Evolutionary conservation across 2,797 vertebrate genomes (phyloP).

Genomic region (Lateolabrax maculatus): DNA sequence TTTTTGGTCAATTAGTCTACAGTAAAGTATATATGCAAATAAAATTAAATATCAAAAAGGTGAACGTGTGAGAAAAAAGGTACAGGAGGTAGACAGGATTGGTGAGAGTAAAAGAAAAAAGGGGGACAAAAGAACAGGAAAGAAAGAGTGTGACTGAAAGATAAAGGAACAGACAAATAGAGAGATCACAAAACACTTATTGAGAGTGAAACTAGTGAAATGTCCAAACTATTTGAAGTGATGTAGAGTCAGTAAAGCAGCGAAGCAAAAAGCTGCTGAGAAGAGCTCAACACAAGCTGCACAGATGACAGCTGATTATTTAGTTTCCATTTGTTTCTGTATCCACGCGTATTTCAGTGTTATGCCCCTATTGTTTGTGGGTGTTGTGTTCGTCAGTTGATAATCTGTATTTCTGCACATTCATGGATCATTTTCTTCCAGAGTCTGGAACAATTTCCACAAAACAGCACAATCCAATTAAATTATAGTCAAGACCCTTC

Average conservation of each 20-base stretch:
- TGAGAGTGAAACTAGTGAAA: constrained; percentile 52
- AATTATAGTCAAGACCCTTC: constrained; percentile 60
- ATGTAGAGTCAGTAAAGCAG: constrained; percentile 53
- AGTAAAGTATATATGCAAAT: background rate
- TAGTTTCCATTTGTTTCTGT: constrained; percentile 29
- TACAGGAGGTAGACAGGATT: background rate
- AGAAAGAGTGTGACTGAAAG: constrained; percentile 10
- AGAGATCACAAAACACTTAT: constrained; percentile 34
- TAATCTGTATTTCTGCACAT: constrained; percentile 55
- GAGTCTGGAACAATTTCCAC: constrained; percentile 38
- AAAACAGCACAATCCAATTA: constrained; percentile 63
- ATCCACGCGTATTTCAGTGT: background rate
- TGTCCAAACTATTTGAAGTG: constrained; percentile 52
- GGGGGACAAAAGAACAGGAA: background rate
- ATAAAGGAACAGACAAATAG: constrained; percentile 3
- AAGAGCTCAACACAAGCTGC: constrained; percentile 35
- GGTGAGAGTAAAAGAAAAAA: background rate
- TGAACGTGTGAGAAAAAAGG: background rate
- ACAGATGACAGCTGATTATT: constrained; percentile 58
- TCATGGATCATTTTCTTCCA: constrained; percentile 51
- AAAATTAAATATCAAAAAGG: background rate
- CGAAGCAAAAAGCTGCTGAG: constrained; percentile 43
- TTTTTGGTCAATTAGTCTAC: background rate
- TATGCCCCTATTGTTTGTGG: constrained; percentile 1
- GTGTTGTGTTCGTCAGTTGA: constrained; percentile 26